Percentiles rank a stretch among this genome's conserved stretches.
These are phyloP conservation scores for Geodia barretti DNA, from an alignment of 37 sponge, comb jelly and placozoan genomes.

Conservation along the genomic window DNA sequence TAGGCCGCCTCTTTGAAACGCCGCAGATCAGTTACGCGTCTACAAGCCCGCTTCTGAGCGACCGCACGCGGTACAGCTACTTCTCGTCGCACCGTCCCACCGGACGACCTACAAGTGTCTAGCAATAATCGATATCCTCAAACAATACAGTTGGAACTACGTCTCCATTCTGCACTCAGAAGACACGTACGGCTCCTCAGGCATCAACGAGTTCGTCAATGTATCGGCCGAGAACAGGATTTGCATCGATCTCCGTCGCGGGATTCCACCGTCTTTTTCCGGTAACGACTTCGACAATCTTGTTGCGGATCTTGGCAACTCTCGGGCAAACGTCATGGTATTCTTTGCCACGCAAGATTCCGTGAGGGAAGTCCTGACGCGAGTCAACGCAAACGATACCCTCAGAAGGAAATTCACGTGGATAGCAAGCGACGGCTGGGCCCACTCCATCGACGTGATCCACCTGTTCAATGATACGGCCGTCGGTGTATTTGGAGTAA, in stretches of 20 bases:
- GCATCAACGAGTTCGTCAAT: conserved; percentile 15
- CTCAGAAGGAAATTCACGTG: conserved; percentile 30
- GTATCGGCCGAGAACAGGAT: conserved; percentile 11
- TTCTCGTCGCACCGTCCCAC: conserved; percentile 72
- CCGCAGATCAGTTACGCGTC: conserved; percentile 79
- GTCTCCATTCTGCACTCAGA: conserved; percentile 22
- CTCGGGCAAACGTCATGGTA: conserved; percentile 25
- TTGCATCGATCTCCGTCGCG: conserved; percentile 23
- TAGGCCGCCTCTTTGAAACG: conserved; percentile 66
- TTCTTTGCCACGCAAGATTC: background rate
- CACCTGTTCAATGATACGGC: conserved; percentile 12
- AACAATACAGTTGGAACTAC: conserved; percentile 50
- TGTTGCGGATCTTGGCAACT: conserved; percentile 1
- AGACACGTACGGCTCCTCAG: conserved; percentile 45
- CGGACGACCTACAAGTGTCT: conserved; percentile 72
- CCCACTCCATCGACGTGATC: background rate
- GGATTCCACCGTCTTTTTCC: background rate
- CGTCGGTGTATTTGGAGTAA: conserved; percentile 50
- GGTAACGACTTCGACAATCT: background rate
- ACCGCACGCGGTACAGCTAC: conserved; percentile 57
- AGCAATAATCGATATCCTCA: conserved; percentile 66
- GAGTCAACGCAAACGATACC: background rate
- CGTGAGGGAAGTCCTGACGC: background rate
- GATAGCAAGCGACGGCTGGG: conserved; percentile 80
- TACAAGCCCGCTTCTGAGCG: conserved; percentile 47